Conservation (phyloP, 2,888 invertebrate genomes). For the Linnaemya vulpina region DNA sequence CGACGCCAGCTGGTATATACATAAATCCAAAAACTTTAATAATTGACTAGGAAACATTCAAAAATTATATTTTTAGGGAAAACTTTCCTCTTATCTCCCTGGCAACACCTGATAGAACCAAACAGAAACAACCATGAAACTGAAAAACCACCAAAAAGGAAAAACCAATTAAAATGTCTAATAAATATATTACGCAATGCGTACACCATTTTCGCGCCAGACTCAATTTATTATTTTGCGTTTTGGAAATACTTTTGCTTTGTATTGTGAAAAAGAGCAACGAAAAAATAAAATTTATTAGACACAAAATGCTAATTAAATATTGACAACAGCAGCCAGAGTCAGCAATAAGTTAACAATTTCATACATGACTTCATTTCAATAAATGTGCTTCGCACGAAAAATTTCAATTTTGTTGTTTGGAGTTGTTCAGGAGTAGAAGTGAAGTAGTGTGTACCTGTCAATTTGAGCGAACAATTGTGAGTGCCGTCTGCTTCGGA, state of each 20-base stretch:
- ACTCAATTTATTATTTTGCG: conserved; percentile 23
- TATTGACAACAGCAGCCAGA: conserved; percentile 19
- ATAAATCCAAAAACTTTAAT: too few relatives aligned
- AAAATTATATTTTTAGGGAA: too few relatives aligned
- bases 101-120: too few relatives aligned
- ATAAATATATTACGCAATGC: conserved; percentile 26
- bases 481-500: neutral
- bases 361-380: conserved; percentile 16
- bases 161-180: conserved; percentile 9
- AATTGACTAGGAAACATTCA: too few relatives aligned
- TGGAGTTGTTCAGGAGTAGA: neutral
- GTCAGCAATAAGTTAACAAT: conserved; percentile 11
- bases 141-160: conserved; percentile 3
- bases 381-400: neutral
- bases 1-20: too few relatives aligned
- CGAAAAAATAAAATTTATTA: conserved; percentile 28
- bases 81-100: too few relatives aligned
- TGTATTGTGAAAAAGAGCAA: neutral
- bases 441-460: neutral
- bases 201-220: conserved; percentile 10
- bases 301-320: conserved; percentile 43
- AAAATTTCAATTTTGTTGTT: conserved; percentile 1
- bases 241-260: conserved; percentile 1
- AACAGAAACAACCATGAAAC: neutral
- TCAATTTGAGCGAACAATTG: neutral